Conservation (phyloP, 2,888 invertebrate genomes). For the Listrodromus nycthemerus region DNA sequence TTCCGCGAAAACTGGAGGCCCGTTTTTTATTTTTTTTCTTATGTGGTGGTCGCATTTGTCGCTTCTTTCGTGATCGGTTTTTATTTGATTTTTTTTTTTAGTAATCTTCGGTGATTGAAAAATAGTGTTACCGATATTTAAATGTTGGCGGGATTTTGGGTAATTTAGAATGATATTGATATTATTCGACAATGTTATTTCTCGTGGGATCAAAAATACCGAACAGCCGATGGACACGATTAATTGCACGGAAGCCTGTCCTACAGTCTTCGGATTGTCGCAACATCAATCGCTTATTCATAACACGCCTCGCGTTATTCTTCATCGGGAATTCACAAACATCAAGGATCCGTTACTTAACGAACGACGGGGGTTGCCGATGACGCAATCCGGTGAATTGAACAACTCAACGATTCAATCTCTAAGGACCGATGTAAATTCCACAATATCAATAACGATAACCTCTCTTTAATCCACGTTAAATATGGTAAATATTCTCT, state of each 20-base stretch:
- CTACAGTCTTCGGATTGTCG: constrained; percentile 24
- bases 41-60: not conserved
- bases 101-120: not conserved
- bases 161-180: too few species aligned
- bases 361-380: constrained; percentile 37
- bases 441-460: not conserved
- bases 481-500: not conserved
- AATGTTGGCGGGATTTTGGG: too few species aligned
- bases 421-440: constrained; percentile 8
- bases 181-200: not conserved
- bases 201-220: not conserved
- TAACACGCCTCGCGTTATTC: constrained; percentile 53
- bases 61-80: not conserved
- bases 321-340: constrained; percentile 55
- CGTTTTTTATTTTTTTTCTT: not conserved
- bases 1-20: constrained; percentile 35
- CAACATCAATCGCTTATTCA: constrained; percentile 61
- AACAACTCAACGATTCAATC: constrained; percentile 33
- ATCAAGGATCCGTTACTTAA: constrained; percentile 55
- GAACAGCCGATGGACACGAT: constrained; percentile 4
- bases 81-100: not conserved
- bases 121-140: too few species aligned
- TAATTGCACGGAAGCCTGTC: not conserved
- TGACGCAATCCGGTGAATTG: constrained; percentile 36
- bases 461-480: not conserved